A percentile compares a stretch with the other conserved stretches of the same genome.
Conservation (phyloP, 2,888 invertebrate genomes). For the Melitaea athalia region DNA sequence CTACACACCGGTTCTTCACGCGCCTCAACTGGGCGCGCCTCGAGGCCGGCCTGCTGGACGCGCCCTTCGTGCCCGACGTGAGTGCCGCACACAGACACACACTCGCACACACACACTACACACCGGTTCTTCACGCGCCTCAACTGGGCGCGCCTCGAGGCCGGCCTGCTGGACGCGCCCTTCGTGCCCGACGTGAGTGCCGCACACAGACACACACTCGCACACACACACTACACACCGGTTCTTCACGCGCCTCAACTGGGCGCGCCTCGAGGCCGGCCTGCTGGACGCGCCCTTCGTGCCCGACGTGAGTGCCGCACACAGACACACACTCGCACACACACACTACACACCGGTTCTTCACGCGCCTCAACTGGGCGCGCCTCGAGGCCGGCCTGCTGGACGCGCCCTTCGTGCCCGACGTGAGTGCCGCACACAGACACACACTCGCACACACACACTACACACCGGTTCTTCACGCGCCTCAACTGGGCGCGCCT, state of each 20-base stretch:
- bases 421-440: background rate
- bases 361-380: constrained; percentile 82
- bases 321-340: too few species aligned
- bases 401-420: constrained; percentile 72
- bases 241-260: constrained; percentile 85
- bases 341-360: constrained; percentile 83
- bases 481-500: constrained; percentile 86
- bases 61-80: constrained; percentile 73
- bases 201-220: too few species aligned
- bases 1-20: constrained; percentile 84
- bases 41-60: constrained; percentile 96
- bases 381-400: constrained; percentile 94
- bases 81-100: constrained; percentile 36
- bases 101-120: too few species aligned
- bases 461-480: constrained; percentile 84
- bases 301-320: constrained; percentile 55
- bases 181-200: constrained; percentile 68
- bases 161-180: constrained; percentile 92
- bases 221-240: constrained; percentile 68
- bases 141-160: constrained; percentile 98
- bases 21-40: constrained; percentile 86
- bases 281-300: constrained; percentile 87
- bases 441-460: background rate
- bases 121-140: constrained; percentile 87
- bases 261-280: constrained; percentile 94